These are phyloP conservation scores for Tonatia bakeri DNA, from an alignment of 2,113 vertebrate species.

Conservation along the genomic window DNA sequence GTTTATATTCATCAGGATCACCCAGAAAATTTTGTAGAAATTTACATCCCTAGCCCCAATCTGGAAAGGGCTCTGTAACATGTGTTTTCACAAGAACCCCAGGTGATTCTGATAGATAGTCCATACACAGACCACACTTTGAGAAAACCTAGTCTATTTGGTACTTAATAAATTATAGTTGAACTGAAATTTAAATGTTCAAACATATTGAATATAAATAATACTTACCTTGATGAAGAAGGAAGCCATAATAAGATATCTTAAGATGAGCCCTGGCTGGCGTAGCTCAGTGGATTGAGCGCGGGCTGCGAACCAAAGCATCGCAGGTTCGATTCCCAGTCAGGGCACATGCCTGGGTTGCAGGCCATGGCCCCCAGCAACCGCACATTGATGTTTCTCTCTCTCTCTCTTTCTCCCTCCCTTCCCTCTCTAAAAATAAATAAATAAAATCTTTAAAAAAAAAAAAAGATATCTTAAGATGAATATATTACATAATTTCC, in stretches of 20 bases:
- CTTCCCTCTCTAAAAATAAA: too few species aligned
- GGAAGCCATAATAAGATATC: neutral
- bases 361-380: too few species aligned
- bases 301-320: too few species aligned
- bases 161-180: neutral
- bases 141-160: neutral
- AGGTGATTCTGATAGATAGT: neutral
- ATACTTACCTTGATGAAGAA: neutral
- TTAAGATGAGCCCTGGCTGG: too few species aligned
- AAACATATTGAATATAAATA: neutral
- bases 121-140: neutral
- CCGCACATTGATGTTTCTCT: too few species aligned
- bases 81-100: neutral
- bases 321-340: too few species aligned
- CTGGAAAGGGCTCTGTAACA: too few species aligned
- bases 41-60: neutral
- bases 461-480: constrained; percentile 18
- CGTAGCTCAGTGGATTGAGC: too few species aligned
- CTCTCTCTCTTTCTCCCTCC: too few species aligned
- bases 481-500: neutral
- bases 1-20: neutral
- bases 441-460: too few species aligned
- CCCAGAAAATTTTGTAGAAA: neutral
- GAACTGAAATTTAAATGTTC: neutral
- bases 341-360: too few species aligned